Evolutionary conservation across 2,797 vertebrate species (phyloP).

Genomic region (Platyrinchus mystaceus): DNA sequence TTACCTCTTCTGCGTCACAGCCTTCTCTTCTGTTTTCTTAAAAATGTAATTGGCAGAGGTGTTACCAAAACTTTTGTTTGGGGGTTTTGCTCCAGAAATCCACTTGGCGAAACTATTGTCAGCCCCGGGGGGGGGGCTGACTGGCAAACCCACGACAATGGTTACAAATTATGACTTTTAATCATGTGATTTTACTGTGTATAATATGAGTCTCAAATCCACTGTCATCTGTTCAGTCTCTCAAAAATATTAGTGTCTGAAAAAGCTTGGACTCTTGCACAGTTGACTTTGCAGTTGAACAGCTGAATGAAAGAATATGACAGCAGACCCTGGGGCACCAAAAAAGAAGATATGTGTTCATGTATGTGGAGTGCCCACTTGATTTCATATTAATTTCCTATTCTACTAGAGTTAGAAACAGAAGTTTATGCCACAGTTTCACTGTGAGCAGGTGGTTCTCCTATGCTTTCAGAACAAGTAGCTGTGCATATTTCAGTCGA

Average conservation of each 20-base stretch:
- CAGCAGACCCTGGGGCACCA: not conserved
- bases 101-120: no score
- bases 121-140: no score
- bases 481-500: not conserved
- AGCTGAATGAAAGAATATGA: not conserved
- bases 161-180: not conserved
- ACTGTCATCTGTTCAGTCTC: not conserved
- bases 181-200: not conserved
- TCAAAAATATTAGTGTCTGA: not conserved
- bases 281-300: not conserved
- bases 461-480: not conserved
- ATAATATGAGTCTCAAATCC: not conserved
- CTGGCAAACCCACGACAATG: no score
- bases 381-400: constrained; percentile 12
- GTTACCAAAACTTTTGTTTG: no score
- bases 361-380: not conserved
- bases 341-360: not conserved
- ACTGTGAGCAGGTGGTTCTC: not conserved
- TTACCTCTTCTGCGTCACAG: no score
- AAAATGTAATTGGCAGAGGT: no score
- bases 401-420: not conserved
- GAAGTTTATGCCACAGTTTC: not conserved
- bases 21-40: no score
- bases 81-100: no score
- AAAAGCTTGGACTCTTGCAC: not conserved